Evolutionary conservation across 2,888 invertebrate genomes (phyloP), one percentile per base, ranked within the genome.

Genomic region (Ellobium chinense): DNA sequence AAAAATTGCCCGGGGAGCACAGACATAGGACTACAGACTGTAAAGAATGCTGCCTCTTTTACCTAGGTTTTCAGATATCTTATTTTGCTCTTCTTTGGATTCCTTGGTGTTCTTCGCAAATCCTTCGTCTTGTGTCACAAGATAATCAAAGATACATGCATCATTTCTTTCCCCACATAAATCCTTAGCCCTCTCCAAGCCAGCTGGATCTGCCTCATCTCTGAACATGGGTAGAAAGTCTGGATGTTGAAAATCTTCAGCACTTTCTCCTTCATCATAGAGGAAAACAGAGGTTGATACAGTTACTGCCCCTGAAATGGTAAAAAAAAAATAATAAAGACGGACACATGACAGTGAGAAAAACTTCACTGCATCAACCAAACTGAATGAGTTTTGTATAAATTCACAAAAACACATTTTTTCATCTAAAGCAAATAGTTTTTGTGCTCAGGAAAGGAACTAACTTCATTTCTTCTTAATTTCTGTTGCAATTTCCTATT

Each of bases 81-180:
- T 34, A 5, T 65, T 31, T n/a, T 31, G 29, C n/a, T 65, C 31
- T 27, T 29, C 65, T 65, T 65, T 27, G 27, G 31, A 7, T 7
- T 14, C 31, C 29, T 31, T 65, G 7, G 83, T 84, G 24, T 60
- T 62, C 2, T 62, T 36, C 14, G 86, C 86, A 7, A 86, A 65
- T 7, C 24, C 65, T 27, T 70, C 27, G 37, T 74, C 78, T 14
- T 79, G 79, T 7, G 84, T 83, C 18, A 79, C 84, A 7, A 83
- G 58, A 54, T 69, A 85, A 66, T 87, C 87, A 74, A 82, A 85
- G 34, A 86, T 82, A 75, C 87, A 87, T 14, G 79, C 80, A 27
- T 85, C 78, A 65, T 65, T 65, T 21, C 39, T 62, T 29, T 65
- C 21, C 7, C 84, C 84, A 82, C 87, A 87, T 4, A 77, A 37